These are phyloP conservation scores for Chironomus striatipennis DNA, from an alignment of 1,140 invertebrate species.

Conservation along the genomic window DNA sequence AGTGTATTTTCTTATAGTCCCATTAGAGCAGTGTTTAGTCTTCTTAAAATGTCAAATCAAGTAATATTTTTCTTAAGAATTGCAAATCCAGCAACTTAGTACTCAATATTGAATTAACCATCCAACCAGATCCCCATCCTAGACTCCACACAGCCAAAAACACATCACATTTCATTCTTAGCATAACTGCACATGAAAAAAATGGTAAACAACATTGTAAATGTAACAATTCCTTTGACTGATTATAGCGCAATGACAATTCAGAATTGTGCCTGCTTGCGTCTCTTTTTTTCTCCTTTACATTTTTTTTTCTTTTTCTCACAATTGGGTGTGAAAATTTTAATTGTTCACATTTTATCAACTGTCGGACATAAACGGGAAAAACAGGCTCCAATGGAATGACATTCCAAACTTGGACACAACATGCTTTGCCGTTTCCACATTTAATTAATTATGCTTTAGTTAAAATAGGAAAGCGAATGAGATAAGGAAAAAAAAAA, in stretches of 20 bases:
- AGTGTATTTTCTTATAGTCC: too few relatives aligned
- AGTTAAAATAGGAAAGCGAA: neutral
- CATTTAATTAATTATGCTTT: constrained; percentile 22
- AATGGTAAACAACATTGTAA: neutral
- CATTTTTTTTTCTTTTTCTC: too few relatives aligned
- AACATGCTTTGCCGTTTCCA: neutral
- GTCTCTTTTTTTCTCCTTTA: too few relatives aligned
- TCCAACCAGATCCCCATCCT: too few relatives aligned
- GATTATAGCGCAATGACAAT: neutral
- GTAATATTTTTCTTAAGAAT: too few relatives aligned
- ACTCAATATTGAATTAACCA: too few relatives aligned
- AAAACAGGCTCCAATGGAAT: neutral
- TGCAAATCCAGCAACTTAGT: too few relatives aligned
- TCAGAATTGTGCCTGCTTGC: too few relatives aligned
- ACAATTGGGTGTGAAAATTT: constrained; percentile 18
- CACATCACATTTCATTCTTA: neutral
- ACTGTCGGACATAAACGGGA: neutral
- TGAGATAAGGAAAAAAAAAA: neutral
- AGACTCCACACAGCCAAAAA: too few relatives aligned
- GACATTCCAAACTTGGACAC: neutral
- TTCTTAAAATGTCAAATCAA: too few relatives aligned
- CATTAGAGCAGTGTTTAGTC: too few relatives aligned
- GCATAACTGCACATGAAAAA: neutral
- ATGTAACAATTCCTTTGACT: neutral
- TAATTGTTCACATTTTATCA: constrained; percentile 18